Evolutionary conservation across 2,797 vertebrate genomes (phyloP), one percentile per base, ranked within the genome.

Genomic region (Adrianichthys oophorus): DNA sequence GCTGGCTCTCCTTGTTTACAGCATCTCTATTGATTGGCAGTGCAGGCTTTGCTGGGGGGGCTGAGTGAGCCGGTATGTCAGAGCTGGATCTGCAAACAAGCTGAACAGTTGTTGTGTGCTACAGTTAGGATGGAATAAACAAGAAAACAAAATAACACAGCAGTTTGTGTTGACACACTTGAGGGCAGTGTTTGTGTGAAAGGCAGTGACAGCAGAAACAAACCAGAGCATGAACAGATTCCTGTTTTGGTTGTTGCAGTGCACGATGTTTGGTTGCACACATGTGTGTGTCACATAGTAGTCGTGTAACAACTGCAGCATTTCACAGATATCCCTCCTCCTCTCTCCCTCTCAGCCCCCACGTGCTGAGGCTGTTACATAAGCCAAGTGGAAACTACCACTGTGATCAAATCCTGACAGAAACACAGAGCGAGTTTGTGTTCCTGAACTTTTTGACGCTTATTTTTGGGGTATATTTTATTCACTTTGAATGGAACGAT

Each of bases 311-410:
- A 68, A 56, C 75, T 80, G 79, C 78, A 84, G 76, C 72, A 78
- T 73, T 68, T 48, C 56, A 41, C 50, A 59, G 24, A 62, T 56
- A 12, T 37, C 18, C 54, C 61, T 64, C 59, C 69, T 65, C 61
- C 65, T 43, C 60, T 29, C 7, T 7, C 61, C 51, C 50, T 15
- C 40, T 66, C 60, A 56, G 46, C 57, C 64, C 52, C 70, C 74
- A 73, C 52, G 50, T 85, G 70, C 70, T 56, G 50, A 42, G 52
- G 62, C 51, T 77, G 82, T 82, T 87, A 80, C 65, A 83, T 87
- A 86, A 86, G 68, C 70, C 32, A 16, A 49, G 70, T 73, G 58
- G 70, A 76, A 65, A 71, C 76, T 62, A 44, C 60, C 0, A 50
- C 65, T 70, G 67, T 8, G 6, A 70, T 72, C 45, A 70, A 72